These are phyloP conservation scores for Himalopsyche kuldschensis DNA, from an alignment of 2,888 invertebrate species.

Conservation along the genomic window DNA sequence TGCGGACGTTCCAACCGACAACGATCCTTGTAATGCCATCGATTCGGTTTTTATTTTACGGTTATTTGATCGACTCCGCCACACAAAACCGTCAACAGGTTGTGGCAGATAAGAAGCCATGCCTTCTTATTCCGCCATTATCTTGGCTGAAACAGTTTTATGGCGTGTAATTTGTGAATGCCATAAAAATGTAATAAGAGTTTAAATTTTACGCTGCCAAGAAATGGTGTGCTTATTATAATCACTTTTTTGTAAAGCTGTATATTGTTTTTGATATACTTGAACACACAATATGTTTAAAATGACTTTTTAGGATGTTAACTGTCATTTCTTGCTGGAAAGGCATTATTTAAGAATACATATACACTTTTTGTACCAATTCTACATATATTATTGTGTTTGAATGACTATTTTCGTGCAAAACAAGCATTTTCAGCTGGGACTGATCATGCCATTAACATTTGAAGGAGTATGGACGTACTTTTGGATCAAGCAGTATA, in stretches of 20 bases:
- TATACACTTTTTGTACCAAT: no score
- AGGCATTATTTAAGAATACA: no score
- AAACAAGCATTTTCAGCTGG: no score
- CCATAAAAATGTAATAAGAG: conserved; percentile 3
- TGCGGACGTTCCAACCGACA: conserved; percentile 1
- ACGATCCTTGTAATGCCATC: conserved; percentile 6
- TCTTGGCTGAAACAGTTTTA: conserved; percentile 3
- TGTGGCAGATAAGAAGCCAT: conserved; percentile 5
- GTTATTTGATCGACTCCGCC: conserved; percentile 15
- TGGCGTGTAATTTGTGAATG: not conserved
- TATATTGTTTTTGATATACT: not conserved
- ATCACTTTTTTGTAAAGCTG: not conserved
- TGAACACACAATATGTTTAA: not conserved
- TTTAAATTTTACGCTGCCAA: conserved; percentile 1
- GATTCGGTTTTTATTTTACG: conserved; percentile 19
- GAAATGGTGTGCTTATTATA: not conserved
- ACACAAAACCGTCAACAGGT: not conserved
- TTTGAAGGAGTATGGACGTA: no score
- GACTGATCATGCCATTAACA: no score
- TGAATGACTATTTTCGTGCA: no score
- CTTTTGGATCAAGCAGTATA: no score
- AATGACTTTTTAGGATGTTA: no score
- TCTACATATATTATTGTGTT: no score
- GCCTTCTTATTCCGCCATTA: not conserved
- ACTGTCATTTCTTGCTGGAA: no score